These are phyloP conservation scores for Botia almorhae DNA, from an alignment of 2,797 vertebrate species.

Conservation along the genomic window DNA sequence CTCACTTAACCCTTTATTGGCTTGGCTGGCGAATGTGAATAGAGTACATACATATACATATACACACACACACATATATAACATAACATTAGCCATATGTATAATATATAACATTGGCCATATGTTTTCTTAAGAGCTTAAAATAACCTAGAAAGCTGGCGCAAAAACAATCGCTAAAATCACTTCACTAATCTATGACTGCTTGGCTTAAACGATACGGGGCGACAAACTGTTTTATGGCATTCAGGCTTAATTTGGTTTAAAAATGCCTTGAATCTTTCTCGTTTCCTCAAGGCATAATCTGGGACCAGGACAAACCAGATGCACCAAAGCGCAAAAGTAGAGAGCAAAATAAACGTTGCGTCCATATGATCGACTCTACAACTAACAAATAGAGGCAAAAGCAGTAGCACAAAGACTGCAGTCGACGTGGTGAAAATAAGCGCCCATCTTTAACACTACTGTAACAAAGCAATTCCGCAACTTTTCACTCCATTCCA, in stretches of 20 bases:
- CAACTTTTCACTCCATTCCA: constrained; percentile 39
- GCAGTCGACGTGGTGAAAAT: constrained; percentile 40
- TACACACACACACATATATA: too few relatives aligned
- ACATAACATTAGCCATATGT: too few relatives aligned
- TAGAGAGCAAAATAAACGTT: background rate
- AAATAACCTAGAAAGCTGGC: background rate
- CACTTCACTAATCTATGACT: background rate
- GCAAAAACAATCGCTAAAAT: background rate
- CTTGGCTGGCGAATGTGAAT: background rate
- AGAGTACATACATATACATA: too few relatives aligned
- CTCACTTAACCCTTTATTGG: constrained; percentile 43
- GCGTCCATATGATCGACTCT: background rate
- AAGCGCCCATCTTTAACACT: constrained; percentile 48
- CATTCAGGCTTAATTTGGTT: constrained; percentile 8
- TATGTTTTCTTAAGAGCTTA: too few relatives aligned
- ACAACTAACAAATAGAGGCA: constrained; percentile 12
- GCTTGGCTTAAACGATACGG: background rate
- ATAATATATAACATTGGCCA: too few relatives aligned
- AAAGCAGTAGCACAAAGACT: constrained; percentile 36
- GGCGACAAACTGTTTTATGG: background rate
- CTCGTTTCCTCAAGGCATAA: background rate
- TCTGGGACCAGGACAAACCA: background rate
- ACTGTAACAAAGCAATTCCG: constrained; percentile 46
- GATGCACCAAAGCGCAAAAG: background rate
- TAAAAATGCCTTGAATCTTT: background rate